Conservation (phyloP, 30 jellyfish, hydroid and myxozoan species). For the Aurelia sp. region DNA sequence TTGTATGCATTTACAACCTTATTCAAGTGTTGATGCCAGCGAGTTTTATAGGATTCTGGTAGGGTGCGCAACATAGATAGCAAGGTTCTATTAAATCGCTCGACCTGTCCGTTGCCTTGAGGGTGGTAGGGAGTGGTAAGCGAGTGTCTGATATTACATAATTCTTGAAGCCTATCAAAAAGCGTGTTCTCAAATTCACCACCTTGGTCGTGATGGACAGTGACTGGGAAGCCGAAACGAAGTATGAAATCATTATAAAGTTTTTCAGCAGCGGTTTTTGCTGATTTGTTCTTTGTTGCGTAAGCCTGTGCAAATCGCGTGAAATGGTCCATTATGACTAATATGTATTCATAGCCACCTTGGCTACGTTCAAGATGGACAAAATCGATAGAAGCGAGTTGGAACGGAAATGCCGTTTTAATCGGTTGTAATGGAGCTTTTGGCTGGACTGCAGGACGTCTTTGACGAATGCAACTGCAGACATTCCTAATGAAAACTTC, state of each 20-base stretch:
- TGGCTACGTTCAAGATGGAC: constrained; percentile 34
- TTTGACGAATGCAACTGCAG: constrained; percentile 14
- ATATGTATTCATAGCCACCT: constrained; percentile 38
- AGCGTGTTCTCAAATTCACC: constrained; percentile 45
- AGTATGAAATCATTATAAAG: constrained; percentile 34
- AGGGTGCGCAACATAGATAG: constrained; percentile 24
- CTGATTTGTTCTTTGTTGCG: constrained; percentile 61
- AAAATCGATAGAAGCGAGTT: constrained; percentile 39
- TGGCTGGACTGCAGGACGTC: background rate
- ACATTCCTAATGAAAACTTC: background rate
- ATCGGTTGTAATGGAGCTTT: constrained; percentile 41
- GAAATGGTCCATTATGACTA: constrained; percentile 3
- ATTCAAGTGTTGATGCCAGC: constrained; percentile 34
- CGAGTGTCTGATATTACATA: constrained; percentile 15
- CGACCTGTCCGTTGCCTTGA: constrained; percentile 38
- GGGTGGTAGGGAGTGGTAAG: constrained; percentile 52
- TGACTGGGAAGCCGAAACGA: constrained; percentile 37
- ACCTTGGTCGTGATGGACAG: constrained; percentile 57
- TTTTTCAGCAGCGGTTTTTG: constrained; percentile 45
- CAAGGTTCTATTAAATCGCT: constrained; percentile 29
- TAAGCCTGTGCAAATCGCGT: constrained; percentile 13
- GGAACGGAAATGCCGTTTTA: background rate
- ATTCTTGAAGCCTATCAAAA: constrained; percentile 8
- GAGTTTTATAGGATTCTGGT: constrained; percentile 5
- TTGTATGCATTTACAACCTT: constrained; percentile 31